Evolutionary conservation across 2,888 invertebrate species (phyloP), one percentile per base, ranked within the genome.

Genomic region (Agriopis leucophaearia): DNA sequence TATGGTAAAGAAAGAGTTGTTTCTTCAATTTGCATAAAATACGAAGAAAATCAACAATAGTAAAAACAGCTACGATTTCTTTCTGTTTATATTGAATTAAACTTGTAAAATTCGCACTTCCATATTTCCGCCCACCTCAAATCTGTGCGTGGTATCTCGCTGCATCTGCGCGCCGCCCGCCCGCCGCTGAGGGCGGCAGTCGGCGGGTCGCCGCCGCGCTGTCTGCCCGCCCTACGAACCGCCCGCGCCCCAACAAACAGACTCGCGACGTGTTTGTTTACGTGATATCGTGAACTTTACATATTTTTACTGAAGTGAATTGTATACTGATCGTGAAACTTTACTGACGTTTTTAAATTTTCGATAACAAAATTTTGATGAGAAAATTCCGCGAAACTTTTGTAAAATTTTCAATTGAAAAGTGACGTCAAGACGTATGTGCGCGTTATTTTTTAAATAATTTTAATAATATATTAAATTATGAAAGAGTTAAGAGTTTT

Each of bases 121-220:
- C 8, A 13, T 50, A 13, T 13, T 45, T 16, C 52, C 38, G 36
- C 38, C 52, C 52, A 38, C 52, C 16, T 4, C 12, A 42, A 52
- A 16, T 44, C 42, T 55, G 27, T 12, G 55, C 55, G 35, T 8
- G 6, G 55, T n/a, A 40, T 40, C 42, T 8, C 10, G 16, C 8
- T 16, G 42, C 42, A 55, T 13, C 18, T 42, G 55, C 58, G 51
- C 44, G 13, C 38, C n/a, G 36, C 56, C 13, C 35, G 50, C 72
- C n/a, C n/a, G n/a, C n/a, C n/a, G n/a, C n/a, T n/a, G 72, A 8
- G 55, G 55, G 69, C 45, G 42, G 45, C 48, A 84, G 80, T 83
- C 74, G 78, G 82, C 74, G 63, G 47, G 72, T 66, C 71, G 78
- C 72, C 79, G 78, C 74, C 77, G 78, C 51, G 74, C 70, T 18